Evolutionary conservation across 2,797 vertebrate genomes (phyloP), one percentile per base, ranked within the genome.

Genomic region (Heteromormyrus szaboi): DNA sequence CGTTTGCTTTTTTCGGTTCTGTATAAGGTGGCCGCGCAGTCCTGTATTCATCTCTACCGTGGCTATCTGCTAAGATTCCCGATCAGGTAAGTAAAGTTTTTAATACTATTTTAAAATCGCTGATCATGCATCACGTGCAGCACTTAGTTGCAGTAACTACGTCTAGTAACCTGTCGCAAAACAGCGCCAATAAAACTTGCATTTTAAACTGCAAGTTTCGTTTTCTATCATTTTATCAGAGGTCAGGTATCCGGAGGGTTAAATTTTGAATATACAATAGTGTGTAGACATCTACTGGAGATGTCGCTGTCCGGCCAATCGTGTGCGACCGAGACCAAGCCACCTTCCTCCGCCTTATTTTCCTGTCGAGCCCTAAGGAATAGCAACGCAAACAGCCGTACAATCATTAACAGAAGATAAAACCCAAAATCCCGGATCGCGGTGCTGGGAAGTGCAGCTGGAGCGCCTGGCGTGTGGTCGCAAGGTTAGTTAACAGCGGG

Each of bases 271-370:
- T 37, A 17, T n/a, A 37, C 25, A 81, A 22, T 29, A 65, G 88
- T 87, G 92, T 87, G 92, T 93, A 93, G 92, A 93, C 89, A 29
- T 93, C 92, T 93, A 93, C 92, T 92, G 92, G 68, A 85, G 89
- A 86, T 62, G 79, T 48, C 33, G 62, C 41, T 46, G 22, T 5
- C 83, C 89, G 91, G 90, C 92, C 92, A 93, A 93, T 92, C 90
- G 85, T 85, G 22, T 59, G 53, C 17, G 51, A 56, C 51, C 12
- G 11, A 33, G 85, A 33, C 25, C 22, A 17, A 46, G 48, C 81
- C 11, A 25, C 51, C 51, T 86, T 25, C 84, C 48, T 14, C 84
- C 84, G 50, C 84, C 50, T 86, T 53, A 0, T 54, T 54, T 50
- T 50, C 22, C 44, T 50, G 37, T 29, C 37, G 44, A 84, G 46